A percentile compares a stretch with the other conserved stretches of the same genome.
Conservation (phyloP, 1,140 invertebrate species). For the Linepithema humile region DNA sequence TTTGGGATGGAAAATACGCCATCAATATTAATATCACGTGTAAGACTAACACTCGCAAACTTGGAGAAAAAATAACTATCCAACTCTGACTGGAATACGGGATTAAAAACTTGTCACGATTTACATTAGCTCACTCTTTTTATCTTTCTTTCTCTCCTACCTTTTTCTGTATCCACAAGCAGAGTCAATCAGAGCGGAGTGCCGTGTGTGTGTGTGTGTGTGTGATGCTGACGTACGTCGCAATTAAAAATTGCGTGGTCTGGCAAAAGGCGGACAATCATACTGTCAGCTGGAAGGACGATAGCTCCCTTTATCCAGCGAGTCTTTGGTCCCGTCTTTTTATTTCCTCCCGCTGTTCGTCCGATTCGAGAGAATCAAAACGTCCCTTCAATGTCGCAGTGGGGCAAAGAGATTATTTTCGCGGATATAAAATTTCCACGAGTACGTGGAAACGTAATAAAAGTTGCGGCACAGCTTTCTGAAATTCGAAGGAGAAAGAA, state of each 20-base stretch:
- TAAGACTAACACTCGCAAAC: not conserved
- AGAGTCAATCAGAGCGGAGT: not conserved
- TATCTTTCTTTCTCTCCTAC: not conserved
- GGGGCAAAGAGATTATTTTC: not conserved
- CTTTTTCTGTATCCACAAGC: not conserved
- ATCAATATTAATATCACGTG: not conserved
- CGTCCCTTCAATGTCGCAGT: not conserved
- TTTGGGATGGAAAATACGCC: not conserved
- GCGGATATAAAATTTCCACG: not conserved
- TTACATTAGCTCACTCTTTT: not conserved
- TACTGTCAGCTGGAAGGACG: constrained; percentile 32
- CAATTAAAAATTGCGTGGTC: constrained; percentile 36
- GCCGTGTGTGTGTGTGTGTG: not conserved
- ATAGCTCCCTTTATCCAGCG: constrained; percentile 18
- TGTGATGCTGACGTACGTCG: not conserved
- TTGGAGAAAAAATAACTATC: not conserved
- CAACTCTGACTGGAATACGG: not conserved
- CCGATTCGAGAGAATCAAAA: constrained; percentile 15
- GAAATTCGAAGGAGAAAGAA: not conserved
- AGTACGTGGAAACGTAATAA: not conserved
- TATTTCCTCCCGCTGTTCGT: not conserved
- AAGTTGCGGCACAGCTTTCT: not conserved
- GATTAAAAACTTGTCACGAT: constrained; percentile 32
- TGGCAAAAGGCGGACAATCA: not conserved
- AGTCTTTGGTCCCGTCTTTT: constrained; percentile 5